Evolutionary conservation across 2,797 vertebrate genomes (phyloP), one percentile per base, ranked within the genome.

Genomic region (Sebastes nivosus): DNA sequence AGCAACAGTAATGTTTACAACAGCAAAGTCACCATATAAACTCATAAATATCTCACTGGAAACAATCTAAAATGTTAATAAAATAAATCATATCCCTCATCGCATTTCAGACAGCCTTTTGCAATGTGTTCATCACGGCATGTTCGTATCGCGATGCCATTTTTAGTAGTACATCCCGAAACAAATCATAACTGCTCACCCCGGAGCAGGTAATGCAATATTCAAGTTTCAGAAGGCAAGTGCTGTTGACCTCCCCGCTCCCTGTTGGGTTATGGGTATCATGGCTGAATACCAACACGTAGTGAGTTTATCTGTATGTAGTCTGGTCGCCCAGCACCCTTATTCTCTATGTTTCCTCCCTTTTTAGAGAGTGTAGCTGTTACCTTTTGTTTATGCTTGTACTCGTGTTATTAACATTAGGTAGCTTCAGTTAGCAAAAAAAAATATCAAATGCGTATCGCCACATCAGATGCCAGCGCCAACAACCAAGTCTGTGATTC

Each of bases 251-350:
- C 70, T 84, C 66, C 22, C 3, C 4, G 6, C 38, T 70, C 66
- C 32, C 66, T 65, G 34, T 10, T 79, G 27, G 8, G 2, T 54
- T 57, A 7, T 63, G 52, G 38, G 34, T 64, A 38, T 71, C 22
- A 16, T 57, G n/a, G 4, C 46, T 73, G 69, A 87, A 87, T 61
- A 79, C 50, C 24, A 83, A 77, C 67, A 59, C 13, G 16, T 6
- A 42, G 25, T 24, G 16, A 54, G n/a, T 68, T 65, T 52, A 67
- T 78, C 13, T 72, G 42, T 72, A 65, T 75, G 52, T 46, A 24
- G 46, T 65, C 27, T 61, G 59, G 7, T 55, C 8, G 8, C n/a
- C 30, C 67, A 46, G 69, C 46, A 67, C 38, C 25, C 6, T 58
- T 60, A 61, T 32, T 78, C n/a, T 46, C 16, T 52, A 8, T 64